Conservation (phyloP, 1,140 invertebrate genomes). For the Sitobion miscanthi region DNA sequence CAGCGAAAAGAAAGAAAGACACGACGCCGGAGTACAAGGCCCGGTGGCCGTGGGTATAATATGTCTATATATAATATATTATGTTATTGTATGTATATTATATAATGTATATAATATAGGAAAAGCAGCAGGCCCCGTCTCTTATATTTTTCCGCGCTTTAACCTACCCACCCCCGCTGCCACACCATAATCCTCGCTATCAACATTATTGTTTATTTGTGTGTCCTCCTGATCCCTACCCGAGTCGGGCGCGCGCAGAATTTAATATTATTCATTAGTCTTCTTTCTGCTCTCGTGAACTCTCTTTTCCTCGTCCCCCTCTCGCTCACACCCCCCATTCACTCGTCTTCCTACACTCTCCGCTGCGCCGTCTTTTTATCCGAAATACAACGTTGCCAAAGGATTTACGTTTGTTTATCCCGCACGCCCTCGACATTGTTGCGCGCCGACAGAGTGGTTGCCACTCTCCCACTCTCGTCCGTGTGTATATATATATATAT, state of each 20-base stretch:
- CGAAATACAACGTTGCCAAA: slow-evolving; percentile 35
- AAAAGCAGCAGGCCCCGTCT: neutral
- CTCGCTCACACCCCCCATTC: neutral
- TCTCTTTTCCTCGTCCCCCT: neutral
- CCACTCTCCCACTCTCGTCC: neutral
- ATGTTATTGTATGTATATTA: neutral
- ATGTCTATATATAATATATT: neutral
- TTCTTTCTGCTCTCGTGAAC: slow-evolving; percentile 25
- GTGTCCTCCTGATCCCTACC: neutral
- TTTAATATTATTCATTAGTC: slow-evolving; percentile 52
- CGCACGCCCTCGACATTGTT: neutral
- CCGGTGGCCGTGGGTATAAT: neutral
- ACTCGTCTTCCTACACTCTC: neutral
- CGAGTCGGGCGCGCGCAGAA: neutral
- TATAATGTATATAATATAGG: neutral
- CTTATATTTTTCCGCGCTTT: neutral
- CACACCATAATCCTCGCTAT: slow-evolving; percentile 2
- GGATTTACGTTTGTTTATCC: slow-evolving; percentile 31
- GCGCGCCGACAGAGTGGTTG: neutral
- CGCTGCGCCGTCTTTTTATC: slow-evolving; percentile 8
- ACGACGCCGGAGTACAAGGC: neutral
- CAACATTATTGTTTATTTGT: slow-evolving; percentile 49
- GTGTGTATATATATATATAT: neutral
- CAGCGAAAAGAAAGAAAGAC: neutral
- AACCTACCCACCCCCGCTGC: neutral